Base-by-base conservation (phyloP, 2,888 invertebrate species). In the Euspilapteryx auroguttella region DNA sequence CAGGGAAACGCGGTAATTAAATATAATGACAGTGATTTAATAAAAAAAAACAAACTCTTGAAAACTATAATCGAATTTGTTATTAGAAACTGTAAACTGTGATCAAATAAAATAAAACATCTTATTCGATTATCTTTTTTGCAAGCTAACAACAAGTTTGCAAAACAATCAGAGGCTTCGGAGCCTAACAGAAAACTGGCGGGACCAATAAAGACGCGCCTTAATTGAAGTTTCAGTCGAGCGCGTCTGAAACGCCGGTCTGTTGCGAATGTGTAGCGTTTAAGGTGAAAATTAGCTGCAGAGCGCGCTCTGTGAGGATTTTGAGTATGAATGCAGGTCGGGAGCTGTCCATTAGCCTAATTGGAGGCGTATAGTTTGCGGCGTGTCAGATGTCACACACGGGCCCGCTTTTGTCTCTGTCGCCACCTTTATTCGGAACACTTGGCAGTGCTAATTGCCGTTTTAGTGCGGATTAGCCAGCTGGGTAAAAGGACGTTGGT, bases 301-400 rank as follows among this genome's bases (percentile, higher is more conserved):
- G 37, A 38, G 37, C 35, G 34, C 34, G 33, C 35, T 36, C n/a
- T n/a, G 34, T 31, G 30, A 58, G 65, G 61, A 66, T 69, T 68
- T 66, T 56, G 59, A 66, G 61, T 65, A 59, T 65, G 71, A 66
- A 69, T 66, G 59, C 66, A 71, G 68, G 68, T 66, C 57, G 57
- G 54, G 55, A 49, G 56, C 46, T 64, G 65, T 73, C 75, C 77
- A 78, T 78, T 78, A 75, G 65, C 55, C 69, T 76, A 76, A 76
- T 77, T 76, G 75, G 58, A 62, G 64, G 58, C 53, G n/a, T n/a
- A 49, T 39, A 47, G 47, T 45, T 43, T 50, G 50, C 44, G 53
- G 52, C 46, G 42, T 41, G 43, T 42, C 47, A 46, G 46, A 40
- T 17, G 40, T 42, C 51, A 50, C 48, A 53, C 51, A 50, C 48